A percentile compares a stretch with the other conserved stretches of the same genome.
phyloP scores from a whole-genome alignment of 1,140 invertebrate species.

The Lordiphosa stackelbergi region DNA sequence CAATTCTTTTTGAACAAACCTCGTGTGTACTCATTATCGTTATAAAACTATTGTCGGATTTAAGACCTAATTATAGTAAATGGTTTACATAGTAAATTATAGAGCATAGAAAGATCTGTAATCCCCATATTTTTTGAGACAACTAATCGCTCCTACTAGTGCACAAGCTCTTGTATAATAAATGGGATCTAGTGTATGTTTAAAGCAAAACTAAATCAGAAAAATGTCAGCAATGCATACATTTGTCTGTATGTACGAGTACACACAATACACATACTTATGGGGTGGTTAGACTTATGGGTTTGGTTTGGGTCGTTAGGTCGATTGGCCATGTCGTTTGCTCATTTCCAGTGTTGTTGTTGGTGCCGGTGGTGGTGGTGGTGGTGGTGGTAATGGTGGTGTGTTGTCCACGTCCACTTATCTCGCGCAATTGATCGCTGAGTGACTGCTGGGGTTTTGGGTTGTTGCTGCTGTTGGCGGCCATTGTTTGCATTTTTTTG shows the following conservation, averaged over 20 bases:
- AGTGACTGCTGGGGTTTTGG: slow-evolving; percentile 23
- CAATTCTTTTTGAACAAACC: too few relatives aligned
- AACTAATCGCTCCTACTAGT: slow-evolving; percentile 3
- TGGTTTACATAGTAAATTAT: too few relatives aligned
- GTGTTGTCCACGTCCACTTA: slow-evolving; percentile 52
- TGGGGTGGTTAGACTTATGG: slow-evolving; percentile 11
- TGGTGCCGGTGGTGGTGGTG: slow-evolving; percentile 5
- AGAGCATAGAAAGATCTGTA: too few relatives aligned
- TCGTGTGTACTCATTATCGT: too few relatives aligned
- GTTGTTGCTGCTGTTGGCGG: slow-evolving; percentile 36
- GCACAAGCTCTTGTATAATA: not conserved
- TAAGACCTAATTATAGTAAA: too few relatives aligned
- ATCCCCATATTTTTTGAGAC: too few relatives aligned
- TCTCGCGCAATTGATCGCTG: slow-evolving; percentile 71
- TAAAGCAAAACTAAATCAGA: slow-evolving; percentile 40
- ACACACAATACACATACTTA: slow-evolving; percentile 7
- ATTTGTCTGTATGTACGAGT: not conserved
- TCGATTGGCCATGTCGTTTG: slow-evolving; percentile 15
- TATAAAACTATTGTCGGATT: too few relatives aligned
- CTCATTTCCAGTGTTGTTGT: slow-evolving; percentile 8
- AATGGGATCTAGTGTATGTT: not conserved
- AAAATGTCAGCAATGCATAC: slow-evolving; percentile 54
- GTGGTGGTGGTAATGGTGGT: slow-evolving; percentile 23
- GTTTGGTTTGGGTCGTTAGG: slow-evolving; percentile 23
- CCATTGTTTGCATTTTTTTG: slow-evolving; percentile 65